Evolutionary conservation across 2,888 invertebrate species (phyloP), one percentile per base, ranked within the genome.

Genomic region (Himalopsyche tibetana): DNA sequence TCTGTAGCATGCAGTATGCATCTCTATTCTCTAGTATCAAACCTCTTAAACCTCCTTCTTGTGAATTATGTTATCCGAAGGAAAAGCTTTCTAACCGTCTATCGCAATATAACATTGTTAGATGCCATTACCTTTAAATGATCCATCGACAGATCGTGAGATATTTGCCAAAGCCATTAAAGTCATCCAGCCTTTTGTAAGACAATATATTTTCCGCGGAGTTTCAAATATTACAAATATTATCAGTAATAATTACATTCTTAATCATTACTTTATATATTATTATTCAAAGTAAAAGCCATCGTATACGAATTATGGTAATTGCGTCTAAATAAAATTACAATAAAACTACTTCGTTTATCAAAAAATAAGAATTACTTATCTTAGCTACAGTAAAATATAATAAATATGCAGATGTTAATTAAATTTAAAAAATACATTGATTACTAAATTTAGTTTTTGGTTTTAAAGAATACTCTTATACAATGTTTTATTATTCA

Each of bases 71-170:
- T 19, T 11, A 63, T 63, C 11, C 5, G 4, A 63, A 63, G 63
- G n/a, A 63, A 63, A 63, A 63, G 63, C 63, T 63, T 63, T 63
- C 19, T n/a, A 56, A 56, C 6, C 19, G 56, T 63, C 19, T 63
- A 63, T 63, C 63, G 63, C 63, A 63, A 28, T 63, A 63, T 28
- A 28, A 19, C 63, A 63, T 63, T 63, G 63, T 63, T 63, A 63
- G 63, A 28, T 63, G 63, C 28, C 2, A 19, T 19, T 63, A 28
- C 63, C 63, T 63, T 51, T 63, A 63, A 63, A 63, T 19, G 63
- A 63, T 63, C 63, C 63, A 63, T 63, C 63, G 63, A 19, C 11
- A 63, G 63, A 19, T 63, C 63, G 63, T 63, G 63, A 63, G 63
- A 28, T 19, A 19, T 63, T 63, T 19, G 6, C 63, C n/a, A 19